A percentile compares a stretch with the other conserved stretches of the same genome.
Conservation (phyloP, 1,140 invertebrate genomes). For the Oppia nitens region DNA sequence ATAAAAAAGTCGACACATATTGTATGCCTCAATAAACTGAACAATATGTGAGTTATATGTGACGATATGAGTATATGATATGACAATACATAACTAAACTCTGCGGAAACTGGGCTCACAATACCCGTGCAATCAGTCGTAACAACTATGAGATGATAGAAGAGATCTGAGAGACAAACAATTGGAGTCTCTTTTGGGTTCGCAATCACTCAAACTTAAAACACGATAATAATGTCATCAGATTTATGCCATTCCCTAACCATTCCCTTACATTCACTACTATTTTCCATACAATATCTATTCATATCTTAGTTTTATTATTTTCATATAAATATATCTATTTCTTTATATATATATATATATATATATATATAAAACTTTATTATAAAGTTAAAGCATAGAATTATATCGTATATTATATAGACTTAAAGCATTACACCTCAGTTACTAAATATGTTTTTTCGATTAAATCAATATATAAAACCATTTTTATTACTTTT, state of each 20-base stretch:
- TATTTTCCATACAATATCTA: background rate
- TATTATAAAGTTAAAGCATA: background rate
- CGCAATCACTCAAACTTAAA: background rate
- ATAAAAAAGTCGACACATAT: background rate
- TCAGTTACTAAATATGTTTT: no score
- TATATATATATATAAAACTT: constrained; percentile 13
- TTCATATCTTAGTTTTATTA: background rate
- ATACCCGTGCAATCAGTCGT: background rate
- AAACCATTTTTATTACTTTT: no score
- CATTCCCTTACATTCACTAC: background rate
- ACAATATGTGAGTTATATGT: background rate
- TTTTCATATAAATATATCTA: no score
- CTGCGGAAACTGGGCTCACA: background rate
- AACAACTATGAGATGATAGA: background rate
- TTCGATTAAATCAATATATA: no score
- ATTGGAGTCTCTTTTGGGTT: background rate
- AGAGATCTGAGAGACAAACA: background rate
- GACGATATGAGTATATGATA: background rate
- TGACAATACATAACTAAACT: background rate
- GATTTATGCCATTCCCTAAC: background rate
- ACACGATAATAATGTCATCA: background rate
- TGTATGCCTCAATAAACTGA: background rate
- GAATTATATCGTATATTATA: background rate
- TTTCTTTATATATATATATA: no score
- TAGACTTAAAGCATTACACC: constrained; percentile 1